Conservation (phyloP, 2,888 invertebrate species). For the Himalopsyche kuldschensis region DNA sequence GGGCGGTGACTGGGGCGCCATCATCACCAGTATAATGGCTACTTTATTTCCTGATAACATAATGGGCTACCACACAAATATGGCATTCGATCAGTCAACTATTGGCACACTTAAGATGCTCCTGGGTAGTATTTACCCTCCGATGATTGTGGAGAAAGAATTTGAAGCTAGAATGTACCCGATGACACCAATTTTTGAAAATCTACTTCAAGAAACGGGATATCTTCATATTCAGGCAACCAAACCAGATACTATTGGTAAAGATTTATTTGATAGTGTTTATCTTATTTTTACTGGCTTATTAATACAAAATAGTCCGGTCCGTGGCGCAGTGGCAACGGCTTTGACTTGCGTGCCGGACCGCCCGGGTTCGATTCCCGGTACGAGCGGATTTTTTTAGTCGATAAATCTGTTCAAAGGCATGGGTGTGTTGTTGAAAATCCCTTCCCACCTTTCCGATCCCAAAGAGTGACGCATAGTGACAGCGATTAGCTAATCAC, state of each 20-base stretch:
- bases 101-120: constrained; percentile 46
- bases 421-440: too few relatives aligned
- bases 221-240: constrained; percentile 81
- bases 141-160: constrained; percentile 59
- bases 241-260: constrained; percentile 86
- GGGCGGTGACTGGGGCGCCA: constrained; percentile 74
- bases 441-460: too few relatives aligned
- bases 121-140: constrained; percentile 61
- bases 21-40: constrained; percentile 62
- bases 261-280: constrained; percentile 41
- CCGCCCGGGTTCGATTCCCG: too few relatives aligned
- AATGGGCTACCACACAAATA: constrained; percentile 64
- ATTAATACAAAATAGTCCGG: too few relatives aligned
- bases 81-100: constrained; percentile 52
- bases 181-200: constrained; percentile 30
- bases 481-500: too few relatives aligned
- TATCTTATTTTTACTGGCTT: constrained; percentile 41
- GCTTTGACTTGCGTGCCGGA: too few relatives aligned
- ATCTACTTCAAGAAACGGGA: constrained; percentile 54
- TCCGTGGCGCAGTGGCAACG: too few relatives aligned
- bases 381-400: too few relatives aligned
- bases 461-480: too few relatives aligned
- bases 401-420: too few relatives aligned
- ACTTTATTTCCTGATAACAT: constrained; percentile 63
- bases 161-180: constrained; percentile 56